These are phyloP conservation scores for Cephonodes hylas DNA, from an alignment of 2,888 invertebrate species.

Conservation along the genomic window DNA sequence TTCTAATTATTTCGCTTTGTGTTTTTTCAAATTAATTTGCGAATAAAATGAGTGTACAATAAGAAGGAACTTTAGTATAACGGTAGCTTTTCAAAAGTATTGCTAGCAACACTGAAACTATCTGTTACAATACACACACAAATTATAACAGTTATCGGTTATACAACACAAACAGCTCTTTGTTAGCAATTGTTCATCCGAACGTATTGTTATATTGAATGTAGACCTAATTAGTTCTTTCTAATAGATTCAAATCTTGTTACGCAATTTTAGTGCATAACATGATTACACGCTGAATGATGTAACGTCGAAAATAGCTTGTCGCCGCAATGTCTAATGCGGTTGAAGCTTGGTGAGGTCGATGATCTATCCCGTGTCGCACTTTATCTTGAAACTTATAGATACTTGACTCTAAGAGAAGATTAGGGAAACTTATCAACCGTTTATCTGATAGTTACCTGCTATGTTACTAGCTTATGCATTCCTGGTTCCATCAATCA, in stretches of 20 bases:
- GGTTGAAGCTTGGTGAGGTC: neutral
- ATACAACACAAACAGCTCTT: neutral
- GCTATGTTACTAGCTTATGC: too few species aligned
- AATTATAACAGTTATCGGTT: neutral
- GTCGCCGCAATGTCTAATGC: constrained; percentile 1
- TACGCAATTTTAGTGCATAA: neutral
- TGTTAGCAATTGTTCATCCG: neutral
- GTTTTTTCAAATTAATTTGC: too few species aligned
- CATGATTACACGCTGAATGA: neutral
- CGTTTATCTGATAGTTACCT: too few species aligned
- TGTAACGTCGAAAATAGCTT: neutral
- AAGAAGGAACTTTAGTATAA: too few species aligned
- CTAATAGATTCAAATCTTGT: constrained; percentile 6
- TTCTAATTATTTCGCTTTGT: too few species aligned
- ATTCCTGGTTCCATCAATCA: too few species aligned
- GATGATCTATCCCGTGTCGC: neutral
- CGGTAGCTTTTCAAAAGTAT: too few species aligned
- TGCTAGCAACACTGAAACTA: neutral
- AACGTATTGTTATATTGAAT: neutral
- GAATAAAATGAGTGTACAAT: too few species aligned
- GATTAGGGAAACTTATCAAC: too few species aligned
- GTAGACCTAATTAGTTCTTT: neutral
- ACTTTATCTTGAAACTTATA: too few species aligned
- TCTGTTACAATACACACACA: neutral
- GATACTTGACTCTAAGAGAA: too few species aligned